These are phyloP conservation scores for Ips nitidus DNA, from an alignment of 1,140 invertebrate genomes.

Conservation along the genomic window DNA sequence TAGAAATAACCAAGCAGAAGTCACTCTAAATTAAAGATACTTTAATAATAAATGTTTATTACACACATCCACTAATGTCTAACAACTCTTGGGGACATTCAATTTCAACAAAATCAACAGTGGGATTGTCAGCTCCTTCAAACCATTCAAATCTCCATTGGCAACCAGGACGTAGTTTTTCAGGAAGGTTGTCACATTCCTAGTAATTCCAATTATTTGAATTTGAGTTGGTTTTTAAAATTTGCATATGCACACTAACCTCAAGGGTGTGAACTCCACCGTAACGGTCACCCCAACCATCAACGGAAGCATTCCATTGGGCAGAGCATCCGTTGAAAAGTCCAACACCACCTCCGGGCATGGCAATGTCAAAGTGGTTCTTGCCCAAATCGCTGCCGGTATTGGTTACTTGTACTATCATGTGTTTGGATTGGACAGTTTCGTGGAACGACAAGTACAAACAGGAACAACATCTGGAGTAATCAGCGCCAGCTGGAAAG, in stretches of 20 bases:
- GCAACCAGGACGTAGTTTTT: constrained; percentile 6
- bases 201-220: not conserved
- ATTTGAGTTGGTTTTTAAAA: no score
- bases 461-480: constrained; percentile 20
- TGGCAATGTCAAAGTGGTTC: constrained; percentile 37
- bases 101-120: constrained; percentile 19
- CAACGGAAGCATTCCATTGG: constrained; percentile 32
- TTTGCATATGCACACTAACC: not conserved
- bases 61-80: constrained; percentile 7
- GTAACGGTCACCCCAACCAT: constrained; percentile 35
- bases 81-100: constrained; percentile 17
- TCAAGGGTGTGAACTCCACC: constrained; percentile 15
- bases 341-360: constrained; percentile 37
- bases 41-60: not conserved
- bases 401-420: constrained; percentile 30
- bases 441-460: constrained; percentile 11
- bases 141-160: constrained; percentile 21
- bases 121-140: constrained; percentile 5
- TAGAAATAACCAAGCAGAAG: no score
- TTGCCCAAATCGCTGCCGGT: constrained; percentile 29
- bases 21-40: no score
- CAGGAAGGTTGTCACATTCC: constrained; percentile 18
- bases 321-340: constrained; percentile 24
- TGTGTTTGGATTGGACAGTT: constrained; percentile 14
- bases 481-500: constrained; percentile 20